These are phyloP conservation scores for Pseudopipra pipra DNA, from an alignment of 2,113 vertebrate species.

Conservation along the genomic window DNA sequence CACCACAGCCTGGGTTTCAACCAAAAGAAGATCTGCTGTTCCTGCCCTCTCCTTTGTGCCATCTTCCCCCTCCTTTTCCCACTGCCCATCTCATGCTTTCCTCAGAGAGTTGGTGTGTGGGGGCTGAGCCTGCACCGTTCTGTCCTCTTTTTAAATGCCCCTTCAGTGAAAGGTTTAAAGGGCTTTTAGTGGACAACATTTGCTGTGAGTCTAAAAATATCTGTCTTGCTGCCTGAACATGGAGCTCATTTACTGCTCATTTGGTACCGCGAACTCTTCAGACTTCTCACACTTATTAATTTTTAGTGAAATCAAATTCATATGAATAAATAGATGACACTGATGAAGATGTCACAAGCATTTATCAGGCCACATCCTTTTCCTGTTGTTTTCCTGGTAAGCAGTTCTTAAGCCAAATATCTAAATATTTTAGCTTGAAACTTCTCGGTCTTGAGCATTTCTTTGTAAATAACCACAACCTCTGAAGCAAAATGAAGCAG, in stretches of 20 bases:
- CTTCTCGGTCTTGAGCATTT: not conserved
- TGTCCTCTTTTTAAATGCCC: not conserved
- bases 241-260: not conserved
- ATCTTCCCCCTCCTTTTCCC: not conserved
- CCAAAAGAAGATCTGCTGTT: not conserved
- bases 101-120: rapidly evolving
- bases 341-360: not conserved
- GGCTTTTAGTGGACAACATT: not conserved
- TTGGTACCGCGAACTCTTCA: rapidly evolving
- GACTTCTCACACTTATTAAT: not conserved
- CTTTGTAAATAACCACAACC: constrained; percentile 40
- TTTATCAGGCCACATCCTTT: constrained; percentile 66
- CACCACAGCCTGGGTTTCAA: not conserved
- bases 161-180: not conserved
- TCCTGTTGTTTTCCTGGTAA: constrained; percentile 60
- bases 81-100: not conserved
- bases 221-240: not conserved
- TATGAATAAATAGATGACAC: not conserved
- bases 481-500: not conserved
- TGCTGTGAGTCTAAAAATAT: not conserved
- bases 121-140: not conserved
- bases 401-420: constrained; percentile 8
- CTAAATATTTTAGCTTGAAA: constrained; percentile 12
- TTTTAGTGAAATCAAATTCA: not conserved
- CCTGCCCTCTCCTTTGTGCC: not conserved